A percentile compares a stretch with the other conserved stretches of the same genome.
Conservation (phyloP, 2,797 vertebrate species). For the Sus cebifrons region DNA sequence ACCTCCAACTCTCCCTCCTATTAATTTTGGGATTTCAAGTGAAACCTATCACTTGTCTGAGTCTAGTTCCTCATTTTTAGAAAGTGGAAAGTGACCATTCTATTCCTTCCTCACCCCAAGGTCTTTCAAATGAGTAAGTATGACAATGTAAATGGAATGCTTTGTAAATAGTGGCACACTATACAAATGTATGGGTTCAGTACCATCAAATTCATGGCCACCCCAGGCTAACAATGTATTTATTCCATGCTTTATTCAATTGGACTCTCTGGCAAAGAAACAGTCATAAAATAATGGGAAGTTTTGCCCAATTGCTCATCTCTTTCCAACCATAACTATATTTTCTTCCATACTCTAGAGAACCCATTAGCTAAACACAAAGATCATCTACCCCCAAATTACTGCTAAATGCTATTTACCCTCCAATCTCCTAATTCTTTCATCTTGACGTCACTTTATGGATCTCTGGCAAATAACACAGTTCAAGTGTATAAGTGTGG, state of each 20-base stretch:
- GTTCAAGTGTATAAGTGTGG: conserved; percentile 79
- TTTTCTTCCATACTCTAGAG: conserved; percentile 75
- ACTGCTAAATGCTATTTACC: conserved; percentile 75
- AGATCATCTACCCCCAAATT: conserved; percentile 77
- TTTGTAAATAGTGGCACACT: neutral
- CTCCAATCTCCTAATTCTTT: conserved; percentile 81
- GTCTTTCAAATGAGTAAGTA: neutral
- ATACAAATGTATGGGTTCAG: neutral
- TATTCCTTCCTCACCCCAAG: neutral
- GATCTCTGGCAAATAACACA: conserved; percentile 81
- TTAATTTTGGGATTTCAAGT: conserved; percentile 10
- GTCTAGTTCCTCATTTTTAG: neutral
- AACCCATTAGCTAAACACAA: conserved; percentile 68
- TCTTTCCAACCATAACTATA: conserved; percentile 69
- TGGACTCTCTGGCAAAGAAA: conserved; percentile 52
- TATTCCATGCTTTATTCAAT: conserved; percentile 30
- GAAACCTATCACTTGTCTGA: neutral
- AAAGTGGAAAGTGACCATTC: neutral
- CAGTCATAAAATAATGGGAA: conserved; percentile 53
- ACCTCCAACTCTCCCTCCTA: neutral
- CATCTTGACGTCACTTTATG: conserved; percentile 79
- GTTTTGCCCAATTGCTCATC: conserved; percentile 57
- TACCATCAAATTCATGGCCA: neutral
- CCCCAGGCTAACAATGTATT: neutral
- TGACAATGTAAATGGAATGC: neutral